Evolutionary conservation across 2,888 invertebrate genomes (phyloP).

Genomic region (Pantelozetes paolii): DNA sequence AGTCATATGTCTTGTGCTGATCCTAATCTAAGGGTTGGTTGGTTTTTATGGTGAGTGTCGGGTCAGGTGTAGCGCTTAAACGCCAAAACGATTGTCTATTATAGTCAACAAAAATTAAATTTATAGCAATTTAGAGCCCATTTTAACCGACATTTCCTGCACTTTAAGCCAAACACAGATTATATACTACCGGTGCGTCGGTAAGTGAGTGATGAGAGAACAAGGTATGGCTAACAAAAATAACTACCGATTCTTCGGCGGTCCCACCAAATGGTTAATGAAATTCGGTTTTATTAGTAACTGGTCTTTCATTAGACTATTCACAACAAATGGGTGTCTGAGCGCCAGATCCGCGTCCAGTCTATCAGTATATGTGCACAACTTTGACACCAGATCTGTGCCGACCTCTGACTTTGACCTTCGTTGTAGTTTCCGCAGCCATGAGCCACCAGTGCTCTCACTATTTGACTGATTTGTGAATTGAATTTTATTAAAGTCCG

Average conservation of each 20-base stretch:
- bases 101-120: no score
- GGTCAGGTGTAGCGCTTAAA: no score
- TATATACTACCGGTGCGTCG: no score
- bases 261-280: conserved; percentile 38
- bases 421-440: conserved; percentile 23
- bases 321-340: conserved; percentile 25
- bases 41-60: no score
- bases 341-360: conserved; percentile 6
- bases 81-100: no score
- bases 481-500: conserved; percentile 90
- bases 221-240: no score
- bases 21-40: no score
- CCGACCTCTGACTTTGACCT: conserved; percentile 12
- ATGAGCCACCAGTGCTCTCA: neutral
- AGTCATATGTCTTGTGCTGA: no score
- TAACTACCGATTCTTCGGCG: conserved; percentile 26
- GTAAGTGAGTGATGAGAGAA: no score
- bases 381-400: conserved; percentile 28
- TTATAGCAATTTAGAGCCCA: no score
- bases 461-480: conserved; percentile 59
- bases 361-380: conserved; percentile 37
- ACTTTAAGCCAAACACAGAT: no score
- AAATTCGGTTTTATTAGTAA: conserved; percentile 26
- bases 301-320: neutral
- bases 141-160: no score